These are phyloP conservation scores for Troides oblongomaculatus DNA, from an alignment of 2,888 invertebrate species.

Conservation along the genomic window DNA sequence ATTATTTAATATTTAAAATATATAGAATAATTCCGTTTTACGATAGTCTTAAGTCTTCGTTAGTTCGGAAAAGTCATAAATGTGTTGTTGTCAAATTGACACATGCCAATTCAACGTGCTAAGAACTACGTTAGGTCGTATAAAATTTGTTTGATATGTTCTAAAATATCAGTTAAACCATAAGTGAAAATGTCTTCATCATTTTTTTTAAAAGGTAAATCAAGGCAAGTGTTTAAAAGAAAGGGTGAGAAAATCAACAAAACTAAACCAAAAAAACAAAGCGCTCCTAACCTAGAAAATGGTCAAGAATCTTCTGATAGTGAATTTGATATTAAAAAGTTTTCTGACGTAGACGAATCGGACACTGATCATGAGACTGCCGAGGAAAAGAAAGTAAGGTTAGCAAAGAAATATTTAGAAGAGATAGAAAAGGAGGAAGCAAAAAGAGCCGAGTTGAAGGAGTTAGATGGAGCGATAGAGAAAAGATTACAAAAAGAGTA, in stretches of 20 bases:
- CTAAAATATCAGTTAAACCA: conserved; percentile 18
- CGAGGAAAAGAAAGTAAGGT: conserved; percentile 92
- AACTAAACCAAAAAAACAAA: conserved; percentile 60
- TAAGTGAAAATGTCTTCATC: conserved; percentile 73
- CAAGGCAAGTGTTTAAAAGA: conserved; percentile 76
- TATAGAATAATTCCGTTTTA: too few species aligned
- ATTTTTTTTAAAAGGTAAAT: conserved; percentile 81
- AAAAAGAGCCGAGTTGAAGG: conserved; percentile 82
- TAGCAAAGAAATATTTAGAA: conserved; percentile 93
- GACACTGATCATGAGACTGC: conserved; percentile 89
- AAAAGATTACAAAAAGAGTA: conserved; percentile 90
- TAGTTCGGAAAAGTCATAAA: too few species aligned
- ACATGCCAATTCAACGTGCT: conserved; percentile 29
- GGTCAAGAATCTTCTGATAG: conserved; percentile 84
- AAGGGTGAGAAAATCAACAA: conserved; percentile 72
- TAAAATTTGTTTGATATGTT: not conserved
- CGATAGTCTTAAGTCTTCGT: too few species aligned
- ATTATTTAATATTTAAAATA: too few species aligned
- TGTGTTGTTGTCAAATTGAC: conserved; percentile 9
- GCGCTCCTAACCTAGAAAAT: conserved; percentile 67
- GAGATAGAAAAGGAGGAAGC: conserved; percentile 92
- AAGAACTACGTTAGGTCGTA: not conserved
- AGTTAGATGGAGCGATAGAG: conserved; percentile 84
- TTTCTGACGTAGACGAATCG: conserved; percentile 68
- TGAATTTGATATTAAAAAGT: conserved; percentile 81